Percentiles rank a stretch among this genome's conserved stretches.
Evolutionary conservation across 2,888 invertebrate species (phyloP).

Genomic region (Drosophila pseudotakahashii): DNA sequence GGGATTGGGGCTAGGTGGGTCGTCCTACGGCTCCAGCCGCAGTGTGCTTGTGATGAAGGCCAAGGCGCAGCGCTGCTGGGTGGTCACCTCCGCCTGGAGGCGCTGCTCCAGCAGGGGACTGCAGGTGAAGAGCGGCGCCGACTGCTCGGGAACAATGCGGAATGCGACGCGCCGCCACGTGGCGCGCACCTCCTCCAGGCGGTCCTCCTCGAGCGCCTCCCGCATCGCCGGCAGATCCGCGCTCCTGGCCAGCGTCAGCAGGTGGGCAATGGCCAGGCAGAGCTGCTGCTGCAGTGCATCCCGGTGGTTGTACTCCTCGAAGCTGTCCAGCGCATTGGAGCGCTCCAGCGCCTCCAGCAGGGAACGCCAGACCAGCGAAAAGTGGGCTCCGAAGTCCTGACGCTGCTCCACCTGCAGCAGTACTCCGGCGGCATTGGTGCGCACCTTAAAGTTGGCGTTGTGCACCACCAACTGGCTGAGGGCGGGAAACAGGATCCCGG

Average conservation of each 20-base stretch:
- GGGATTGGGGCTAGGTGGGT: no score
- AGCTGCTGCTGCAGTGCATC: slow-evolving; percentile 94
- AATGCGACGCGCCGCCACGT: slow-evolving; percentile 83
- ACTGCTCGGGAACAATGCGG: slow-evolving; percentile 83
- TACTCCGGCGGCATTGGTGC: slow-evolving; percentile 93
- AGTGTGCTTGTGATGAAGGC: slow-evolving; percentile 49
- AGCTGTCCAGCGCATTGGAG: slow-evolving; percentile 91
- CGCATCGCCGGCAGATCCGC: slow-evolving; percentile 86
- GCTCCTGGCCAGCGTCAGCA: slow-evolving; percentile 86
- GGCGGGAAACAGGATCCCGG: slow-evolving; percentile 86
- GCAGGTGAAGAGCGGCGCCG: slow-evolving; percentile 78
- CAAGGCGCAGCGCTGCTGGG: slow-evolving; percentile 54
- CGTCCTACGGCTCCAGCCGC: slow-evolving; percentile 49
- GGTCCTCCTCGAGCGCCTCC: slow-evolving; percentile 70
- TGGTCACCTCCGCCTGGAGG: slow-evolving; percentile 6
- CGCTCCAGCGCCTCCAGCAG: slow-evolving; percentile 90
- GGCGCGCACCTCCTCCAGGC: slow-evolving; percentile 73
- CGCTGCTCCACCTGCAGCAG: slow-evolving; percentile 87
- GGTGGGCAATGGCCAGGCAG: slow-evolving; percentile 90
- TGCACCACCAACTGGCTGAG: slow-evolving; percentile 88
- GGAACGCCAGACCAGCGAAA: slow-evolving; percentile 88
- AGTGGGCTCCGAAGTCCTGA: slow-evolving; percentile 88
- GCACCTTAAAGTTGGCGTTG: slow-evolving; percentile 94
- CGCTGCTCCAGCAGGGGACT: slow-evolving; percentile 64
- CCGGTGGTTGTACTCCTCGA: slow-evolving; percentile 93